Base-by-base conservation (phyloP, 1,140 invertebrate species). In the Cyrtorhinus lividipennis region DNA sequence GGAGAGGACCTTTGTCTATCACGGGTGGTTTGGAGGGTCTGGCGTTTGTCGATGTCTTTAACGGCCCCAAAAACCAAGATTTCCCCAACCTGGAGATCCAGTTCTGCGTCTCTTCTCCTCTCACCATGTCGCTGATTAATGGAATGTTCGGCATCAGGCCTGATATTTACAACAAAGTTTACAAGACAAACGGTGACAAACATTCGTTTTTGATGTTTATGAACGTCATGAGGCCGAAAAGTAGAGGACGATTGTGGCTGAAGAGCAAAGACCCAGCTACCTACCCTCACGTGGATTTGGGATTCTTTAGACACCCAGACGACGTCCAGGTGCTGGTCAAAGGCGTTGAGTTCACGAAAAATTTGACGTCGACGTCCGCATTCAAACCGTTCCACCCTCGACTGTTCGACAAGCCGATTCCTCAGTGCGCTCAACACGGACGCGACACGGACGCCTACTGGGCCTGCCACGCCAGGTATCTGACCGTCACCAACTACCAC, bases 21-120 rank as follows among this genome's bases (percentile, higher is more conserved):
- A 81, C 88, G 0, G 90, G 89, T 20, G 88, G 86, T 0, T 85
- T 84, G 62, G 90, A 93, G 73, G 86, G 83, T 0, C 70, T 91
- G 0, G 80, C 82, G 1, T 92, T 90, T 68, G 74, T 85, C 66
- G 81, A 90, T 66, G 75, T 86, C 13, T 82, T 86, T 66, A 78
- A 83, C 67, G 79, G 60, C n/a, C 62, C 80, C 45, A 73, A 78
- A 1, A 77, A 81, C 46, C 72, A 73, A 10, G 75, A 81, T 59
- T 85, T 81, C 74, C 73, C 73, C 2, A 74, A 75, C 60, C 70
- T 76, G 56, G 72, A 75, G 58, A 69, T 76, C 15, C 69, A 73
- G 53, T 72, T 73, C 62, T 46, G 56, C 12, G 59, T 45, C 8
- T 62, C 56, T 2, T 61, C 66, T 15, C 56, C 66, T 2, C 46